These are phyloP conservation scores for Mythimna loreyi DNA, from an alignment of 2,888 invertebrate species.

Conservation along the genomic window DNA sequence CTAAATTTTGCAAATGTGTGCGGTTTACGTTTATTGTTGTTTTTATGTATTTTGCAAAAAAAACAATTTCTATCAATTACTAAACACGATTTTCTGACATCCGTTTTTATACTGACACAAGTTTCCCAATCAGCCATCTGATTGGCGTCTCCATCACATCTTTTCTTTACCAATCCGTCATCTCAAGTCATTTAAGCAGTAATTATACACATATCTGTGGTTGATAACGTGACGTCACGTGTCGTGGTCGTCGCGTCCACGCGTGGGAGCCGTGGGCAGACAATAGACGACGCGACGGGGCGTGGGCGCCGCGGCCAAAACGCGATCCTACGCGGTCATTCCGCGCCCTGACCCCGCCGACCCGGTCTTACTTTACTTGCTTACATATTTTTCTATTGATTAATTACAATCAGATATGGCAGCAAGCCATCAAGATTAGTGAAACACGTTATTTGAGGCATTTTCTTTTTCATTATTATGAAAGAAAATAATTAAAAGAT, in stretches of 20 bases:
- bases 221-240: conserved; percentile 82
- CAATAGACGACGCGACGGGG: conserved; percentile 77
- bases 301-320: conserved; percentile 85
- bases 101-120: not conserved
- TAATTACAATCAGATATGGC: conserved; percentile 73
- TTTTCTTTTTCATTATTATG: conserved; percentile 14
- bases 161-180: conserved; percentile 53
- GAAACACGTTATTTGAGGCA: conserved; percentile 16
- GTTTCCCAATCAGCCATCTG: not conserved
- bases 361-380: conserved; percentile 65
- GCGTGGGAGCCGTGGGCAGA: conserved; percentile 77
- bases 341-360: conserved; percentile 67
- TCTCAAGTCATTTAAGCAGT: conserved; percentile 65
- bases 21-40: conserved; percentile 1
- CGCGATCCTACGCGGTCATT: conserved; percentile 80
- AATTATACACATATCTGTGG: conserved; percentile 73
- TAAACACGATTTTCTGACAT: not conserved
- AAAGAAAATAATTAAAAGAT: conserved; percentile 7
- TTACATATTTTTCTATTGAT: conserved; percentile 70
- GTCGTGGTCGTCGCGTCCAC: conserved; percentile 73
- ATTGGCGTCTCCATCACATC: conserved; percentile 37
- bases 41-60: not conserved
- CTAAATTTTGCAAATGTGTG: conserved; percentile 10
- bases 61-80: not conserved
- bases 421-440: conserved; percentile 67